These are phyloP conservation scores for Marcusenius ussheri DNA, from an alignment of 2,113 vertebrate genomes.

Conservation along the genomic window DNA sequence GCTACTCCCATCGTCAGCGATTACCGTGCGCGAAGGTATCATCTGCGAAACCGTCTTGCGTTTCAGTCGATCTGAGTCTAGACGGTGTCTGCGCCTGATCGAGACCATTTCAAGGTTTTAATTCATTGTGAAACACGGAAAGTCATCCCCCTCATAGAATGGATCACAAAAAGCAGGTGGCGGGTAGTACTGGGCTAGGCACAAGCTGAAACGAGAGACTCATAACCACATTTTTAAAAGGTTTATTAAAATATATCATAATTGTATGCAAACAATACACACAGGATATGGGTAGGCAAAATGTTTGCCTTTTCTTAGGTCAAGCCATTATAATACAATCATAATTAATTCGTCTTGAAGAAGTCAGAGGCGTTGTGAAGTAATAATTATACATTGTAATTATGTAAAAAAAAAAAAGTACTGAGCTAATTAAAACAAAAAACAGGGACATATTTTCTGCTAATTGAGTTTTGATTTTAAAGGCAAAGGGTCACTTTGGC, in stretches of 20 bases:
- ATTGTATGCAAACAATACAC: background rate
- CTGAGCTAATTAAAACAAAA: background rate
- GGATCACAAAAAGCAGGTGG: background rate
- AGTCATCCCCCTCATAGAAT: background rate
- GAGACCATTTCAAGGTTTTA: background rate
- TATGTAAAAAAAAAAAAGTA: background rate
- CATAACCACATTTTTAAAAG: background rate
- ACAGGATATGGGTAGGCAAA: background rate
- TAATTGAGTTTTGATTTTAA: background rate
- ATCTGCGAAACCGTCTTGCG: background rate
- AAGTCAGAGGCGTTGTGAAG: background rate
- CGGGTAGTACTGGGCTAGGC: background rate
- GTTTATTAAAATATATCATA: background rate
- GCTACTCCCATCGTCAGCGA: background rate
- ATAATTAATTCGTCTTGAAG: background rate
- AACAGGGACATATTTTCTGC: background rate
- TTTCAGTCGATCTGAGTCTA: background rate
- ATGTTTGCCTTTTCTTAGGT: background rate
- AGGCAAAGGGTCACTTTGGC: background rate
- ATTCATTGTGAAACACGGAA: background rate
- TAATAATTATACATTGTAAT: constrained; percentile 2
- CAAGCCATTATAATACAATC: background rate
- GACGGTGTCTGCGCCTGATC: background rate
- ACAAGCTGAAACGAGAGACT: background rate
- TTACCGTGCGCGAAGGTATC: background rate